Conservation (phyloP, 2,888 invertebrate species). For the Epinotia demarniana region DNA sequence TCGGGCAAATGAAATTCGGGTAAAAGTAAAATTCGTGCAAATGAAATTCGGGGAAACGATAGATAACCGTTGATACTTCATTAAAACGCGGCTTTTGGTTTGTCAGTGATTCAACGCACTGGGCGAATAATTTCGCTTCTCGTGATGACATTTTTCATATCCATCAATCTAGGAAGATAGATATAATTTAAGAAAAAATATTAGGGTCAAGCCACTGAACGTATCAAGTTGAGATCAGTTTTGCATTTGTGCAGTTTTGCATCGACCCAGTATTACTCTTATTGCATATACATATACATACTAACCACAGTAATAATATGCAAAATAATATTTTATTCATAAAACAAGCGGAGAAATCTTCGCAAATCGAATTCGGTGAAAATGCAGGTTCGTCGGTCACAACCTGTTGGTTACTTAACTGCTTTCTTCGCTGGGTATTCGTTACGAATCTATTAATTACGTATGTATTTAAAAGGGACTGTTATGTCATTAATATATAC, state of each 20-base stretch:
- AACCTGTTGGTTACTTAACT: slow-evolving; percentile 72
- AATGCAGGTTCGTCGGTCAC: slow-evolving; percentile 44
- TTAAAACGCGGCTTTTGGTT: no score
- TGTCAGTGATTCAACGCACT: no score
- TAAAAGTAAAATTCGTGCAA: no score
- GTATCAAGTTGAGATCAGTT: no score
- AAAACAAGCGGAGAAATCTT: slow-evolving; percentile 59
- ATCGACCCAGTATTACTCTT: neutral
- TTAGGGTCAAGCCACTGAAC: no score
- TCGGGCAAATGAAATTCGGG: no score
- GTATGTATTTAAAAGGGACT: slow-evolving; percentile 28
- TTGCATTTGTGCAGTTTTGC: neutral
- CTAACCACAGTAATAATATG: slow-evolving; percentile 30
- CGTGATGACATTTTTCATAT: no score
- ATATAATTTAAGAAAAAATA: no score
- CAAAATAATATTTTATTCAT: slow-evolving; percentile 50
- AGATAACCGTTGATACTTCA: no score
- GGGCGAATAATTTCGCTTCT: no score
- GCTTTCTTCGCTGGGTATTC: slow-evolving; percentile 49
- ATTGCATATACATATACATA: neutral
- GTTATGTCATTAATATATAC: slow-evolving; percentile 35
- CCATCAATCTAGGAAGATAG: no score
- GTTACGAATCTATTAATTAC: slow-evolving; percentile 47
- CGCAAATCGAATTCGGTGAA: slow-evolving; percentile 54
- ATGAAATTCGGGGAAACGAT: no score